Conservation (phyloP, 2,888 invertebrate genomes). For the Cremastinae sp. region DNA sequence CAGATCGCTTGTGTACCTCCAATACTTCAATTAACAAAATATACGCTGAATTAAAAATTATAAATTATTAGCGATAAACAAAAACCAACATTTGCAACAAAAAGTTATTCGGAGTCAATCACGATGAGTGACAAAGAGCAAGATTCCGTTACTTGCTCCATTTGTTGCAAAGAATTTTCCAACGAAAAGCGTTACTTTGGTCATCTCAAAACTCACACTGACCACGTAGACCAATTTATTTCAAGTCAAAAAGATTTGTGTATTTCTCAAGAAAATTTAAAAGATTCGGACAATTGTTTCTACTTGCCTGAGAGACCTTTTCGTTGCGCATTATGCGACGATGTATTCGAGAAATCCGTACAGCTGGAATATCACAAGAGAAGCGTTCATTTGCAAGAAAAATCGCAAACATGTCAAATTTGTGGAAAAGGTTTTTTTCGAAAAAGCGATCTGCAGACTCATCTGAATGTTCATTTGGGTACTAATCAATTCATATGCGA, state of each 20-base stretch:
- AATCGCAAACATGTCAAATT: slow-evolving; percentile 75
- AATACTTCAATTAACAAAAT: too few relatives aligned
- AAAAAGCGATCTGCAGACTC: slow-evolving; percentile 77
- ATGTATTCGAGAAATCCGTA: slow-evolving; percentile 75
- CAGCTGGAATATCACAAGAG: slow-evolving; percentile 76
- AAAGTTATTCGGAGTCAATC: too few relatives aligned
- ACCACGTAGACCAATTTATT: slow-evolving; percentile 66
- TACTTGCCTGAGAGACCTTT: slow-evolving; percentile 68
- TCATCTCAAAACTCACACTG: slow-evolving; percentile 71
- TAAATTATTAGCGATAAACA: too few relatives aligned
- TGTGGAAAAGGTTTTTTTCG: slow-evolving; percentile 77
- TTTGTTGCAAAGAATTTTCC: slow-evolving; percentile 66
- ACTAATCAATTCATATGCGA: slow-evolving; percentile 78
- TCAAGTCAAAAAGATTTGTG: slow-evolving; percentile 58
- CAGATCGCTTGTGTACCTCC: too few relatives aligned
- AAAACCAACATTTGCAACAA: too few relatives aligned
- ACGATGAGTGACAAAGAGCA: background rate
- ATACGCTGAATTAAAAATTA: too few relatives aligned
- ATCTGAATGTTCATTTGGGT: slow-evolving; percentile 79
- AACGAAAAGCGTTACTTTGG: slow-evolving; percentile 72
- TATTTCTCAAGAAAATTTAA: slow-evolving; percentile 60
- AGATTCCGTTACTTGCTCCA: slow-evolving; percentile 59
- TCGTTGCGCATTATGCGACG: slow-evolving; percentile 71
- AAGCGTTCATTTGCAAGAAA: slow-evolving; percentile 75
- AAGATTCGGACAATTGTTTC: slow-evolving; percentile 61